A percentile compares a stretch with the other conserved stretches of the same genome.
These are phyloP conservation scores for Drosophila setosimentum DNA, from an alignment of 2,888 invertebrate species.

Conservation along the genomic window DNA sequence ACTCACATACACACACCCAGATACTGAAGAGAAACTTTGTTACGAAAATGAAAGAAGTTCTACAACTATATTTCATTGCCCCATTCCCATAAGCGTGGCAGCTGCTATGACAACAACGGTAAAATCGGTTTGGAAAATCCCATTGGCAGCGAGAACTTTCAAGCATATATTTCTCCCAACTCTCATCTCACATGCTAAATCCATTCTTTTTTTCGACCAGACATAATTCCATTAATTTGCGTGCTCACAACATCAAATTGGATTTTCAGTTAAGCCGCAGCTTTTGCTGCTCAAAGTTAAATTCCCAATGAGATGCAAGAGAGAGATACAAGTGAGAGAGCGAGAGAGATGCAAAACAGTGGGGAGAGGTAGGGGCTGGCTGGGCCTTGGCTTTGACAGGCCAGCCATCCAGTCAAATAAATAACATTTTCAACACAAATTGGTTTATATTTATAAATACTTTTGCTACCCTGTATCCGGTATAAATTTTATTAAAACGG, in stretches of 20 bases:
- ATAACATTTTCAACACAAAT: slow-evolving; percentile 19
- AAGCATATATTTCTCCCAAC: slow-evolving; percentile 36
- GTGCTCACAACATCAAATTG: slow-evolving; percentile 62
- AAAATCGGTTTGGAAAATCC: slow-evolving; percentile 50
- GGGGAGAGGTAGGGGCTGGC: not conserved
- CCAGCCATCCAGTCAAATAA: slow-evolving; percentile 21
- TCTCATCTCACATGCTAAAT: slow-evolving; percentile 57
- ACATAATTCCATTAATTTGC: slow-evolving; percentile 75
- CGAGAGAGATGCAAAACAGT: not conserved
- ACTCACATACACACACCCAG: slow-evolving; percentile 49
- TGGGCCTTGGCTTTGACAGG: slow-evolving; percentile 27
- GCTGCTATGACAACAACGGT: slow-evolving; percentile 47
- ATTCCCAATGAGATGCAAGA: slow-evolving; percentile 14
- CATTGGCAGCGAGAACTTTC: slow-evolving; percentile 55
- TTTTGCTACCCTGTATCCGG: slow-evolving; percentile 1
- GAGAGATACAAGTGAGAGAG: slow-evolving; percentile 6
- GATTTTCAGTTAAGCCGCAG: slow-evolving; percentile 51
- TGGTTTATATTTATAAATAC: slow-evolving; percentile 1
- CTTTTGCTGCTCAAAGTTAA: slow-evolving; percentile 26
- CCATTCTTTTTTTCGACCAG: slow-evolving; percentile 44
- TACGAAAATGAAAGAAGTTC: slow-evolving; percentile 76
- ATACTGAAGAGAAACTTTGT: slow-evolving; percentile 64
- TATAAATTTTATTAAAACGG: not conserved
- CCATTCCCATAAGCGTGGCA: slow-evolving; percentile 11
- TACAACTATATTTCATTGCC: slow-evolving; percentile 66